These are phyloP conservation scores for Nephila pilipes DNA, from an alignment of 1,140 invertebrate species.

Conservation along the genomic window DNA sequence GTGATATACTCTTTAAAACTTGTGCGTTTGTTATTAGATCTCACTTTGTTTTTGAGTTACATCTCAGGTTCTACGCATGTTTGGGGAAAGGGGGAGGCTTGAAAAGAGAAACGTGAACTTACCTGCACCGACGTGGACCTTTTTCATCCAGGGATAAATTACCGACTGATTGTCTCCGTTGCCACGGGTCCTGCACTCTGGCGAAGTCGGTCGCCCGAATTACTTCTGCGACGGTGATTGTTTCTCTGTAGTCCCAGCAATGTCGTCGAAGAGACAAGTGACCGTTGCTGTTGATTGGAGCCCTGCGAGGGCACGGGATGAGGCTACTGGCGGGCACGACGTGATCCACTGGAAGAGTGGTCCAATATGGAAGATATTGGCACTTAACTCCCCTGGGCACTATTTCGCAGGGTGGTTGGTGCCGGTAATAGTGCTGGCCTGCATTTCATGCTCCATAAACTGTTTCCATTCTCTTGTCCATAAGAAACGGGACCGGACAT, in stretches of 20 bases:
- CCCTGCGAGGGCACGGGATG: conserved; percentile 67
- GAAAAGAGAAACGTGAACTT: conserved; percentile 65
- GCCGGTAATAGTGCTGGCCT: conserved; percentile 75
- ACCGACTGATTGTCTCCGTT: conserved; percentile 89
- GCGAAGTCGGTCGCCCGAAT: conserved; percentile 69
- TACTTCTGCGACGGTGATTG: conserved; percentile 68
- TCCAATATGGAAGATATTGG: conserved; percentile 51
- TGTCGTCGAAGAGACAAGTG: conserved; percentile 75
- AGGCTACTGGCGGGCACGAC: conserved; percentile 50
- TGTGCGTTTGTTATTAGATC: background rate
- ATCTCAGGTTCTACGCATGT: background rate
- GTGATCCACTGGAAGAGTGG: conserved; percentile 61
- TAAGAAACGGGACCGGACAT: conserved; percentile 64
- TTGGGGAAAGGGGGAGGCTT: background rate
- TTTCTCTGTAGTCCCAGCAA: conserved; percentile 50
- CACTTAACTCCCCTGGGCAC: no score
- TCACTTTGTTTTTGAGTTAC: background rate
- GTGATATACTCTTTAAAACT: background rate
- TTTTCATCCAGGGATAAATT: conserved; percentile 99
- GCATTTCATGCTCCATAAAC: conserved; percentile 54
- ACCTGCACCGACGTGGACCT: conserved; percentile 90
- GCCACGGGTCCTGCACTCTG: conserved; percentile 80
- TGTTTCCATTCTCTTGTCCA: conserved; percentile 75
- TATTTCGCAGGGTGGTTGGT: conserved; percentile 49
- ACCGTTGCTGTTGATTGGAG: conserved; percentile 68